A percentile compares a stretch with the other conserved stretches of the same genome.
These are phyloP conservation scores for Neuroscelio doddi DNA, from an alignment of 2,888 invertebrate genomes.

Conservation along the genomic window DNA sequence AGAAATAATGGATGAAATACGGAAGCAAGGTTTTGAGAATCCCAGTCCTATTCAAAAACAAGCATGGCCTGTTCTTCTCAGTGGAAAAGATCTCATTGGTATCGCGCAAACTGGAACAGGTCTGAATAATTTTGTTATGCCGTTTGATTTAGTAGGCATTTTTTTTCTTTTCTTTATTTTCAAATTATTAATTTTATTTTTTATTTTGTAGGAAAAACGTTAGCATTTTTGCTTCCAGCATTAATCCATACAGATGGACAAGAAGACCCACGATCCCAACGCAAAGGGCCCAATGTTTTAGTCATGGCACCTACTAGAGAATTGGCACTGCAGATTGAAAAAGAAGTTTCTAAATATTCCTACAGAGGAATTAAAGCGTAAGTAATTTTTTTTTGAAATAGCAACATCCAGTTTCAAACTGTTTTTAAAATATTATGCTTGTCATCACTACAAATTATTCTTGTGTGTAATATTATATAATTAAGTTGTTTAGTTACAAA, in stretches of 20 bases:
- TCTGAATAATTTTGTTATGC: constrained; percentile 43
- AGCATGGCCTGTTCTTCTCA: constrained; percentile 94
- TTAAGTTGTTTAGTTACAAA: too few relatives aligned
- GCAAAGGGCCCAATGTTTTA: constrained; percentile 88
- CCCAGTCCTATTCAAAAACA: constrained; percentile 96
- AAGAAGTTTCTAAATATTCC: constrained; percentile 90
- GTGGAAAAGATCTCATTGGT: constrained; percentile 94
- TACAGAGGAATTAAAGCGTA: constrained; percentile 90
- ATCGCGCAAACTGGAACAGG: constrained; percentile 95
- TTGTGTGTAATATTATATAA: too few relatives aligned
- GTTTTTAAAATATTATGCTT: too few relatives aligned
- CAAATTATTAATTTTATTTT: constrained; percentile 3
- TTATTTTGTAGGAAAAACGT: constrained; percentile 83
- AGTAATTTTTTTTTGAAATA: constrained; percentile 59
- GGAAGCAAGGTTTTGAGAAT: constrained; percentile 83
- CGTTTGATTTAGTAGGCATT: background rate
- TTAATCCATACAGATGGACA: constrained; percentile 95
- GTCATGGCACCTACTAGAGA: constrained; percentile 95
- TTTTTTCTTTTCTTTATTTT: background rate
- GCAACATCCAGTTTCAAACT: too few relatives aligned
- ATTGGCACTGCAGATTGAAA: constrained; percentile 92
- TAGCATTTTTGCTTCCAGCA: constrained; percentile 94
- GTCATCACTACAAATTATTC: too few relatives aligned
- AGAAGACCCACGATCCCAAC: constrained; percentile 79
- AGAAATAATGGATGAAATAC: constrained; percentile 86